phyloP scores from a whole-genome alignment of 1,140 invertebrate species.

The Lepeophtheirus salmonis region DNA sequence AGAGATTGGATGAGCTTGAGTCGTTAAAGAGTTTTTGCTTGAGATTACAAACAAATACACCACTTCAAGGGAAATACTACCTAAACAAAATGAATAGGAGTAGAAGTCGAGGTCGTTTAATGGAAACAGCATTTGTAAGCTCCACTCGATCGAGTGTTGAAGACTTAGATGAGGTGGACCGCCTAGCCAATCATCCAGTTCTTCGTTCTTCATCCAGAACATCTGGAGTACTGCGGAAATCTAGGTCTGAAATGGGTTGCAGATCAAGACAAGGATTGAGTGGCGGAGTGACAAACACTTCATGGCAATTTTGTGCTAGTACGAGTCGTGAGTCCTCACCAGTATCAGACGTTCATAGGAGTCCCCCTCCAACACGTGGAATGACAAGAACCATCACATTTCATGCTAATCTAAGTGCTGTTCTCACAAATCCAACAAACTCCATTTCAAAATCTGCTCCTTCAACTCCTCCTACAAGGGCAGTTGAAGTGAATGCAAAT shows the following conservation, averaged over 20 bases:
- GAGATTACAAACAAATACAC: too few species aligned
- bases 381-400: not conserved
- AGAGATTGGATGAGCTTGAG: too few species aligned
- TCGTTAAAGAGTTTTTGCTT: too few species aligned
- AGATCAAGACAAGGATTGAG: too few species aligned
- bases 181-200: conserved; percentile 18
- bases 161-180: conserved; percentile 17
- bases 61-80: not conserved
- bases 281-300: not conserved
- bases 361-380: not conserved
- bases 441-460: not conserved
- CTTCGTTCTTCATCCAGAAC: not conserved
- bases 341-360: not conserved
- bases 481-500: not conserved
- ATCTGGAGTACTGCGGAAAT: conserved; percentile 4
- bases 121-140: conserved; percentile 17
- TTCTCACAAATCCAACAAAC: not conserved
- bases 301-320: not conserved
- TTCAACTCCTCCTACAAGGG: not conserved
- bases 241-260: conserved; percentile 6
- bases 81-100: conserved; percentile 10
- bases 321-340: not conserved
- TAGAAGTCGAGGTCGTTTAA: conserved; percentile 13
- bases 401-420: not conserved
- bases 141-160: not conserved